Evolutionary conservation across 2,888 invertebrate species (phyloP), one percentile per base, ranked within the genome.

Genomic region (Metopia argyrocephala): DNA sequence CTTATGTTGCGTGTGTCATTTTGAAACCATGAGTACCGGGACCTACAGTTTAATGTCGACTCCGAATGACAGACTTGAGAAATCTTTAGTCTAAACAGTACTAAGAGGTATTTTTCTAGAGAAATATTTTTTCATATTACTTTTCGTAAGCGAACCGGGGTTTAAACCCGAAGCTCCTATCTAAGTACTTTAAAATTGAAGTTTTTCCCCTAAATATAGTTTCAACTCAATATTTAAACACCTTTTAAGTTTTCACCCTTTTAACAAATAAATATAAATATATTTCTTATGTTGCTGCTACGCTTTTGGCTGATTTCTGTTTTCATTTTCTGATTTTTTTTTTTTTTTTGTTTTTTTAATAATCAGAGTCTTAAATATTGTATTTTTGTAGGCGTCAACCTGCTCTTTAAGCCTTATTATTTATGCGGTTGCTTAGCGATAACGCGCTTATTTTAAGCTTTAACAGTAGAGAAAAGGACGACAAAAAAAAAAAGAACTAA

Each of bases 361-460:
- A 70, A 46, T 62, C 68, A 57, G n/a, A 65, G 74, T 71, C 71
- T 76, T 80, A 71, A 81, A 81, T 70, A 78, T 78, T 78, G 78
- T 81, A 79, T 80, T 82, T 87, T 88, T 88, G 89, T 89, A 89
- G 89, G 89, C 89, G 89, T 89, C 87, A 89, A 89, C 89, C 89
- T 89, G 89, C 89, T 89, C 88, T 89, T 89, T 89, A 89, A 89
- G 89, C 86, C 85, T 86, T 87, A 89, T 89, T 89, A 89, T 89
- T 89, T 89, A 89, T 89, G 88, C 88, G 86, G 86, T 86, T 87
- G 87, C 87, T 86, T 87, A 85, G 86, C 86, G 88, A 88, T 88
- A 88, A 87, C 87, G 87, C 87, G 88, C 87, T 79, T 78, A 74
- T 79, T 79, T 79, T 74, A 70, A 79, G 79, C 74, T 78, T 82